A percentile compares a stretch with the other conserved stretches of the same genome.
Conservation (phyloP, 92 coral and sea anemone species). For the Metridium senile region DNA sequence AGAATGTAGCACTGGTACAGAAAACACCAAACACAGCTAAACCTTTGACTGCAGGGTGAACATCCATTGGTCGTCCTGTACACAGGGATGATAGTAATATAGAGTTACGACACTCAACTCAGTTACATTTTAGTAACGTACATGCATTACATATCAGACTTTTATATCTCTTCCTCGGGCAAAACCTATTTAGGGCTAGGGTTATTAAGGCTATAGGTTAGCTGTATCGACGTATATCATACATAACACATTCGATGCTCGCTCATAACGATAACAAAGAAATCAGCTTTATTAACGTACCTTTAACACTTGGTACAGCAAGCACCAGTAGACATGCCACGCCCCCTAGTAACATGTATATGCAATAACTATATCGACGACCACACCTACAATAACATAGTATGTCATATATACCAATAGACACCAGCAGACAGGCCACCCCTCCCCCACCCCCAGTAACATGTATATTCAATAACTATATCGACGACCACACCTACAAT, state of each 20-base stretch:
- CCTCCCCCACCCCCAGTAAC: too few species aligned
- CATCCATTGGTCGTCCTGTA: constrained; percentile 9
- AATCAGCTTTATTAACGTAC: not conserved
- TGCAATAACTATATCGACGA: constrained; percentile 35
- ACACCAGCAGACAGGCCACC: not conserved
- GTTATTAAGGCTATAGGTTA: too few species aligned
- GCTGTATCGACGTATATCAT: not conserved
- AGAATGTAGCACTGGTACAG: constrained; percentile 33
- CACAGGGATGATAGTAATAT: too few species aligned
- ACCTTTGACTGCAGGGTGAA: constrained; percentile 29
- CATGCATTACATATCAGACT: not conserved
- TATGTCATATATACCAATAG: not conserved
- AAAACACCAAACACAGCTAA: constrained; percentile 31
- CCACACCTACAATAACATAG: constrained; percentile 14
- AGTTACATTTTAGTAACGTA: not conserved
- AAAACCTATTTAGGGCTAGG: too few species aligned
- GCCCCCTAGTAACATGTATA: constrained; percentile 39
- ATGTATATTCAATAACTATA: too few species aligned
- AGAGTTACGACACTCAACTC: not conserved
- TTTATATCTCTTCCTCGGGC: too few species aligned
- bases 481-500: too few species aligned
- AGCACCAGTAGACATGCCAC: constrained; percentile 31
- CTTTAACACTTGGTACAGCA: constrained; percentile 24
- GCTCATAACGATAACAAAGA: too few species aligned
- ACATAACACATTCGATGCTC: not conserved